Conservation (phyloP, 2,888 invertebrate genomes). For the Cerastis rubricosa region DNA sequence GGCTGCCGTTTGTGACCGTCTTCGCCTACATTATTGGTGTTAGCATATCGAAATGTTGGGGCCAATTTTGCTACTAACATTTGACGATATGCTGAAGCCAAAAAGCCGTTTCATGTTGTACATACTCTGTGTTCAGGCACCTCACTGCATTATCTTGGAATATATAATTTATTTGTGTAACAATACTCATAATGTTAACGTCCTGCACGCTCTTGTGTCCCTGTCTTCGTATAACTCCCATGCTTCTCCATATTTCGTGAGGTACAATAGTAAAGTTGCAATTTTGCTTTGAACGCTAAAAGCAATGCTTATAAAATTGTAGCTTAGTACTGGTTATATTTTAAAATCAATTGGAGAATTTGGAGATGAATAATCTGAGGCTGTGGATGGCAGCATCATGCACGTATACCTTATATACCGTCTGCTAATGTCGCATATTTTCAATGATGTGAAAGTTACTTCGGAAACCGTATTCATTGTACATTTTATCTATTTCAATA, state of each 20-base stretch:
- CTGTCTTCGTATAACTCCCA: conserved; percentile 51
- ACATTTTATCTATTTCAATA: not conserved
- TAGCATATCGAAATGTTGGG: conserved; percentile 63
- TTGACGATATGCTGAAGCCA: conserved; percentile 55
- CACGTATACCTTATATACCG: not conserved
- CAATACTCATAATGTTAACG: conserved; percentile 70
- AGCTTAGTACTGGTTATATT: conserved; percentile 45
- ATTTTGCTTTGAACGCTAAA: conserved; percentile 63
- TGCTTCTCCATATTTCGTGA: conserved; percentile 66
- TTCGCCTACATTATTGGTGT: conserved; percentile 66
- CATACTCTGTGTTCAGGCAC: conserved; percentile 60
- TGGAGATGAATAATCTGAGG: not conserved
- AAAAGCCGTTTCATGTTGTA: conserved; percentile 42
- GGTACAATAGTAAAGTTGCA: conserved; percentile 48
- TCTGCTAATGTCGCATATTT: not conserved
- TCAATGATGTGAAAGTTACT: not conserved
- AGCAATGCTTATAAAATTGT: conserved; percentile 57
- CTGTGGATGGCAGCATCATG: conserved; percentile 8
- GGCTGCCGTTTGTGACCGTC: conserved; percentile 72
- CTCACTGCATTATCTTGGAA: conserved; percentile 40
- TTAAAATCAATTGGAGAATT: conserved; percentile 36
- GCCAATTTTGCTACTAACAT: conserved; percentile 26
- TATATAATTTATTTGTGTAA: conserved; percentile 59
- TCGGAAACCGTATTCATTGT: no score
- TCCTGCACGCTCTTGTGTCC: conserved; percentile 66